A percentile compares a stretch with the other conserved stretches of the same genome.
These are phyloP conservation scores for Melanotaenia duboulayi DNA, from an alignment of 2,113 vertebrate species.

Conservation along the genomic window DNA sequence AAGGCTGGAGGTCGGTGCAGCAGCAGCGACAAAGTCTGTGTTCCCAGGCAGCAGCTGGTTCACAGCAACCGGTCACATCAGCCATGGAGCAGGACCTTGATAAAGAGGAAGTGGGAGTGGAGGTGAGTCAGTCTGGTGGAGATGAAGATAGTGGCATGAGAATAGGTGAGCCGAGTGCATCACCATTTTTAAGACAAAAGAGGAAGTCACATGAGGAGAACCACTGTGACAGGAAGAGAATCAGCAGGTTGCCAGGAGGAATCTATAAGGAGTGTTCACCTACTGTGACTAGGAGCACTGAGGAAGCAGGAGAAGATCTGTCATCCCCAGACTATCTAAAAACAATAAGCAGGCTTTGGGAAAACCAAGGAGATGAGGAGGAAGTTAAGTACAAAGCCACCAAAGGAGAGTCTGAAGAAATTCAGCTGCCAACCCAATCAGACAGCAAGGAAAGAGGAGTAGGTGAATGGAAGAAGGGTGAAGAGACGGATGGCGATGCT, in stretches of 20 bases:
- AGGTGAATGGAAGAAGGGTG: constrained; percentile 29
- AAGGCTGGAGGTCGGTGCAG: constrained; percentile 73
- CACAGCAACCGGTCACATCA: constrained; percentile 89
- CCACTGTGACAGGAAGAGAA: constrained; percentile 79
- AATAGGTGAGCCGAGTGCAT: constrained; percentile 75
- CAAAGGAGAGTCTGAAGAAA: constrained; percentile 84
- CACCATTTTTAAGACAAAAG: constrained; percentile 85
- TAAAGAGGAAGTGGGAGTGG: constrained; percentile 51
- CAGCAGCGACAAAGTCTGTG: constrained; percentile 40
- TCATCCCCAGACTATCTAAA: constrained; percentile 85
- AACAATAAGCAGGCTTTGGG: constrained; percentile 78
- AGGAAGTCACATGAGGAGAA: constrained; percentile 86
- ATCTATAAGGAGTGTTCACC: constrained; percentile 73
- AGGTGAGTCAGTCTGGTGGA: constrained; percentile 67
- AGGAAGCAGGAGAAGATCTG: constrained; percentile 75
- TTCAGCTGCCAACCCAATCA: constrained; percentile 93
- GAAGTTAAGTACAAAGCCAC: constrained; percentile 70
- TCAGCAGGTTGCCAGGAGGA: constrained; percentile 80
- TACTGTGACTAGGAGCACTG: constrained; percentile 64
- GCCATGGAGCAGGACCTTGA: constrained; percentile 76
- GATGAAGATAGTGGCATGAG: constrained; percentile 25
- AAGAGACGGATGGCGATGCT: constrained; percentile 62
- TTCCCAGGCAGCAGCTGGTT: constrained; percentile 67
- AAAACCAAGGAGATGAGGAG: constrained; percentile 50
- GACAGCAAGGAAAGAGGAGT: constrained; percentile 74